Conservation (phyloP, 2,888 invertebrate species). For the Trilocha varians region DNA sequence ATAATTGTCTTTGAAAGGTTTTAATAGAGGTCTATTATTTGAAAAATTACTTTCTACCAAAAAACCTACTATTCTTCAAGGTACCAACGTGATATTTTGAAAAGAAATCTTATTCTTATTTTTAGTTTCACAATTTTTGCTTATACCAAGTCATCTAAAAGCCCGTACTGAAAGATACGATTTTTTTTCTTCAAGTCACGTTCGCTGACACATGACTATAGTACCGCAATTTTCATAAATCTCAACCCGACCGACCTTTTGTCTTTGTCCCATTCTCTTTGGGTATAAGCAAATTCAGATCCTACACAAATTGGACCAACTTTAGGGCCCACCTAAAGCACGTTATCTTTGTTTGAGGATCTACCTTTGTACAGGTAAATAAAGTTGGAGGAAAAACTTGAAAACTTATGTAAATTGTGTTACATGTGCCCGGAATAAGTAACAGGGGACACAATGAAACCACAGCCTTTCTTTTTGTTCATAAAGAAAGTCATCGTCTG, state of each 20-base stretch:
- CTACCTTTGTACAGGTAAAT: constrained; percentile 36
- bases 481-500: not conserved
- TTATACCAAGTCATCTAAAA: not conserved
- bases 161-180: constrained; percentile 10
- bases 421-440: constrained; percentile 44
- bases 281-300: constrained; percentile 59
- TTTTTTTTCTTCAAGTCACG: constrained; percentile 16
- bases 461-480: constrained; percentile 19
- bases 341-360: constrained; percentile 33
- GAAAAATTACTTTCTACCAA: no score
- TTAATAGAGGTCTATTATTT: no score
- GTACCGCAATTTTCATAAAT: constrained; percentile 60
- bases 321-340: constrained; percentile 26
- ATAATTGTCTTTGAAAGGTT: no score
- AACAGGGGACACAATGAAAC: constrained; percentile 29
- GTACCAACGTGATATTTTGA: no score
- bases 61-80: no score
- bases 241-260: constrained; percentile 53
- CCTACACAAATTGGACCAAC: constrained; percentile 52
- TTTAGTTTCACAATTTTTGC: not conserved
- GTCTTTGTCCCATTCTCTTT: constrained; percentile 51
- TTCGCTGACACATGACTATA: constrained; percentile 25
- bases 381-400: constrained; percentile 34
- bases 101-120: no score
- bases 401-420: constrained; percentile 45